Evolutionary conservation across 2,113 vertebrate species (phyloP).

Genomic region (Microcebus lehilahytsara): DNA sequence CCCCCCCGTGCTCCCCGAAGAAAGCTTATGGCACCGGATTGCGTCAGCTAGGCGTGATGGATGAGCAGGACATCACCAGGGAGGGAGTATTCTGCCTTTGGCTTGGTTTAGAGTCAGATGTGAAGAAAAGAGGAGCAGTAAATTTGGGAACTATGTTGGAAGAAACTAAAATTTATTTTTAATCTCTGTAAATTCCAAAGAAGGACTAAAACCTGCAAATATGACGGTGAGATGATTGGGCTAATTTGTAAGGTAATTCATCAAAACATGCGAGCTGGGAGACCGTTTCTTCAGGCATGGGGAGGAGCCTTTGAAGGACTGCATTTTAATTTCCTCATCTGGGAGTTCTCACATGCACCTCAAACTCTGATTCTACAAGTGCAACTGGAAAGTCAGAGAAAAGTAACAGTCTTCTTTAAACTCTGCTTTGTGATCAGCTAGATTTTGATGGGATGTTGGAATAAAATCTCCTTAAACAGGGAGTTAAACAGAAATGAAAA

Average conservation of each 20-base stretch:
- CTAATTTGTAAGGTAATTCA: constrained; percentile 62
- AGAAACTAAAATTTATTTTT: constrained; percentile 67
- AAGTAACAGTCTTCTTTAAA: background rate
- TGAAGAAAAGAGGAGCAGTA: constrained; percentile 57
- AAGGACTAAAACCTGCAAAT: constrained; percentile 58
- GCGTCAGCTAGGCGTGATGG: constrained; percentile 48
- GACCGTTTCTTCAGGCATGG: background rate
- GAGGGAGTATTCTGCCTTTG: constrained; percentile 42
- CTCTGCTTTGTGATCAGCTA: background rate
- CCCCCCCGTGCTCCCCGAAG: constrained; percentile 58
- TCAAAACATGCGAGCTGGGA: background rate
- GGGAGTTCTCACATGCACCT: constrained; percentile 1
- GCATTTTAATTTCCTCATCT: background rate
- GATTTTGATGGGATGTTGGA: background rate
- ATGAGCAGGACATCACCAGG: constrained; percentile 52
- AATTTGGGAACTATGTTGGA: constrained; percentile 65
- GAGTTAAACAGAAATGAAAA: constrained; percentile 27
- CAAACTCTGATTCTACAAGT: background rate
- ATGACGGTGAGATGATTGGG: constrained; percentile 37
- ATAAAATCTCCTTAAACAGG: background rate
- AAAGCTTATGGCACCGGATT: constrained; percentile 41
- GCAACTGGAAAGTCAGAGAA: background rate
- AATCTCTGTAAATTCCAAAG: constrained; percentile 53
- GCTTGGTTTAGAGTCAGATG: constrained; percentile 64
- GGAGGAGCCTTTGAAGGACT: background rate